Conservation (phyloP, 2,888 invertebrate species). For the Villa cingulata region DNA sequence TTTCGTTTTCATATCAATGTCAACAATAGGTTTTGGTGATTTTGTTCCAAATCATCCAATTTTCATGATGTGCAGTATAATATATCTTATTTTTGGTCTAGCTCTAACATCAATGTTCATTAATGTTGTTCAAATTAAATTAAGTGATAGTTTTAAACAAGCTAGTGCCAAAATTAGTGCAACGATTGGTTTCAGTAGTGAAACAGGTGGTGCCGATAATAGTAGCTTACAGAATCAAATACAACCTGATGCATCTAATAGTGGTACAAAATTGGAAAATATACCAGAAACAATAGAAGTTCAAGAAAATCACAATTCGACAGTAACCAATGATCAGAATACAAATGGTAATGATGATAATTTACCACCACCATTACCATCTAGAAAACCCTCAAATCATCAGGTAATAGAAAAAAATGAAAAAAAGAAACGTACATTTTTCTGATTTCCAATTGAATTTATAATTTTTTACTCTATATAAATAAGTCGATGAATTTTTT, state of each 20-base stretch:
- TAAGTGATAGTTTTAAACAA: slow-evolving; percentile 67
- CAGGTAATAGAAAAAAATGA: slow-evolving; percentile 22
- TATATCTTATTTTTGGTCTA: slow-evolving; percentile 87
- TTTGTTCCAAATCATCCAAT: slow-evolving; percentile 76
- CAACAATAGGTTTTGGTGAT: slow-evolving; percentile 95
- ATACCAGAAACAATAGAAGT: neutral
- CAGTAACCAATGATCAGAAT: neutral
- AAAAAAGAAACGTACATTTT: slow-evolving; percentile 26
- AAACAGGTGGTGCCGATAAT: slow-evolving; percentile 17
- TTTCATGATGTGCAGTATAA: slow-evolving; percentile 79
- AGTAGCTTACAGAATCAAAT: slow-evolving; percentile 16
- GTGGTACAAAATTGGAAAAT: slow-evolving; percentile 18
- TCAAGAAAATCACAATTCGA: neutral
- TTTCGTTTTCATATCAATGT: slow-evolving; percentile 93
- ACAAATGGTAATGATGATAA: neutral
- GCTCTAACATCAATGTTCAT: slow-evolving; percentile 95
- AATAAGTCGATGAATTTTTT: no score
- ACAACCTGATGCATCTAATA: slow-evolving; percentile 29
- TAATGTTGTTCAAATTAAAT: slow-evolving; percentile 79
- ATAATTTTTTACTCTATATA: no score
- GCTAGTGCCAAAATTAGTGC: slow-evolving; percentile 76
- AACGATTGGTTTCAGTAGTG: slow-evolving; percentile 68
- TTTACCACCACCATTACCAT: slow-evolving; percentile 24
- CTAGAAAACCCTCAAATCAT: slow-evolving; percentile 17
- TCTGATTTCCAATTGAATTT: neutral